phyloP scores from a whole-genome alignment of 2,888 invertebrate genomes.

The Ormia ochracea region DNA sequence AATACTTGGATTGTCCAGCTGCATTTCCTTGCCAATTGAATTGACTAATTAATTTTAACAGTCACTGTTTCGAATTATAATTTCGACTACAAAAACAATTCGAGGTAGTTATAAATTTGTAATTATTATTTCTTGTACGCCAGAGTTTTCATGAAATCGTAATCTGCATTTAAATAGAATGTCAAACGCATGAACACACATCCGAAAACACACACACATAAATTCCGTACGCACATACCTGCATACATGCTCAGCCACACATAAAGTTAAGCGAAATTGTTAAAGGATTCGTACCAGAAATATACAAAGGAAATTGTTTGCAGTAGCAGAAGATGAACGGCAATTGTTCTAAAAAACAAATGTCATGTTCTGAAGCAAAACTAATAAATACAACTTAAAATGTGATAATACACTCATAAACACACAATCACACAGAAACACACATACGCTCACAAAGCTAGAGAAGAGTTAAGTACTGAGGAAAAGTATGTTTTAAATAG shows the following conservation, averaged over 20 bases:
- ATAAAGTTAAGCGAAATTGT: not conserved
- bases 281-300: slow-evolving; percentile 9
- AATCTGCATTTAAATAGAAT: slow-evolving; percentile 51
- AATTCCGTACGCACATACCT: too few relatives aligned
- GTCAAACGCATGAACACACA: slow-evolving; percentile 6
- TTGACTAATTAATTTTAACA: not conserved
- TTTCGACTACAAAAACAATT: slow-evolving; percentile 47
- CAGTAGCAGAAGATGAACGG: slow-evolving; percentile 1
- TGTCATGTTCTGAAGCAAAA: slow-evolving; percentile 56
- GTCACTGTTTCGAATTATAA: not conserved
- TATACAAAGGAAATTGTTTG: not conserved
- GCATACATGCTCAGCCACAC: not conserved
- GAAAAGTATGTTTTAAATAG: too few relatives aligned
- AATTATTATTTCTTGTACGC: slow-evolving; percentile 28
- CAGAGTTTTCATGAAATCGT: slow-evolving; percentile 8
- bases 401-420: slow-evolving; percentile 40
- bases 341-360: slow-evolving; percentile 49
- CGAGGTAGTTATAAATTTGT: slow-evolving; percentile 43
- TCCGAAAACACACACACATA: not conserved
- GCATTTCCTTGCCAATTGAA: not conserved
- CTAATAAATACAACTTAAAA: slow-evolving; percentile 59
- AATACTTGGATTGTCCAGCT: not conserved
- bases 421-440: not conserved
- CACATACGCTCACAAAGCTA: not conserved
- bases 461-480: too few relatives aligned